Evolutionary conservation across 1,140 invertebrate species (phyloP).

Genomic region (Stenopsyche tienmushanensis): DNA sequence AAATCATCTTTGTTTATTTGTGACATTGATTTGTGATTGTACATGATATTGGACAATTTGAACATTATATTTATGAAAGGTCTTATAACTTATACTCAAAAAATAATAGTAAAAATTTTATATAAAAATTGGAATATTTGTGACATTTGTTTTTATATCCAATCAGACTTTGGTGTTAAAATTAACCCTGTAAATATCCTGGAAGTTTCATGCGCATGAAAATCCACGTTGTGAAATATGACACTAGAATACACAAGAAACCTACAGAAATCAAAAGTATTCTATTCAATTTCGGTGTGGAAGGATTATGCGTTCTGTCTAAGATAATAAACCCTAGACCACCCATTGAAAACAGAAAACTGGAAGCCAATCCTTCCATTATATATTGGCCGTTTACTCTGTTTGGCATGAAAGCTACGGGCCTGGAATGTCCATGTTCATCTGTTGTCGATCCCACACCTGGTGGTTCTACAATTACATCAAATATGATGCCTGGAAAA

Average conservation of each 20-base stretch:
- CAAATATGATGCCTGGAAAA: constrained; percentile 91
- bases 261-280: constrained; percentile 90
- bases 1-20: too few relatives aligned
- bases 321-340: constrained; percentile 96
- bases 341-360: constrained; percentile 94
- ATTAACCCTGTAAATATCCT: constrained; percentile 64
- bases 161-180: neutral
- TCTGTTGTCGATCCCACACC: constrained; percentile 97
- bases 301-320: constrained; percentile 89
- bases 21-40: too few relatives aligned
- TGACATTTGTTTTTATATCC: neutral
- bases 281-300: constrained; percentile 89
- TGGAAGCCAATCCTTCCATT: constrained; percentile 96
- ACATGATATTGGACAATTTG: too few relatives aligned
- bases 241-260: constrained; percentile 89
- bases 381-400: constrained; percentile 98
- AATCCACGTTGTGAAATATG: constrained; percentile 95
- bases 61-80: too few relatives aligned
- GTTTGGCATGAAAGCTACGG: constrained; percentile 98
- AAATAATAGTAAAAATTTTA: constrained; percentile 7
- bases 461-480: constrained; percentile 97
- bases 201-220: constrained; percentile 99
- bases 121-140: constrained; percentile 1
- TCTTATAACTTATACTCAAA: neutral
- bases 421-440: constrained; percentile 92